Percentiles rank a stretch among this genome's conserved stretches.
Conservation (phyloP, 2,797 vertebrate species). For the Pseudomugil tenellus region DNA sequence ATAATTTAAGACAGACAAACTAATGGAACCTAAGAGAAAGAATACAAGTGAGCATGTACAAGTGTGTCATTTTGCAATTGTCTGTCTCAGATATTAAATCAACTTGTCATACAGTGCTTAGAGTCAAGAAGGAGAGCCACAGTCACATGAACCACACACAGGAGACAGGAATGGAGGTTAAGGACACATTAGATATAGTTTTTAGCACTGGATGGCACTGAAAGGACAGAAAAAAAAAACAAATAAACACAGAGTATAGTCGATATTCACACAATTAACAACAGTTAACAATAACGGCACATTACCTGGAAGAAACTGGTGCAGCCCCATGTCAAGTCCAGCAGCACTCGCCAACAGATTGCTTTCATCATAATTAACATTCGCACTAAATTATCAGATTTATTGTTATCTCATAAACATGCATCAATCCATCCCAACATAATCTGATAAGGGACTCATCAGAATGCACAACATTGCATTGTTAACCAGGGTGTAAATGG, state of each 20-base stretch:
- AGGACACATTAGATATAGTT: slow-evolving; percentile 73
- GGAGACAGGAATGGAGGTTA: slow-evolving; percentile 72
- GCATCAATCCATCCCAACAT: background rate
- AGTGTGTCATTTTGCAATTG: slow-evolving; percentile 77
- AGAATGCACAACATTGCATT: slow-evolving; percentile 11
- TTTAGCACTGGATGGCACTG: slow-evolving; percentile 82
- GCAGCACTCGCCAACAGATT: slow-evolving; percentile 39
- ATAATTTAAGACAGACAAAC: slow-evolving; percentile 99
- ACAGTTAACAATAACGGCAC: slow-evolving; percentile 68
- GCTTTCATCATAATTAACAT: slow-evolving; percentile 31
- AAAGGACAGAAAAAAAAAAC: slow-evolving; percentile 77
- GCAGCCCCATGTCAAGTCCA: slow-evolving; percentile 56
- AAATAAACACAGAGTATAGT: slow-evolving; percentile 67
- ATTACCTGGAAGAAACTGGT: slow-evolving; percentile 78
- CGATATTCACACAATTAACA: slow-evolving; percentile 71
- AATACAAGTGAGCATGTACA: slow-evolving; percentile 97
- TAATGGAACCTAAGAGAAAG: slow-evolving; percentile 99
- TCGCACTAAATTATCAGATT: background rate
- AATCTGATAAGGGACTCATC: background rate
- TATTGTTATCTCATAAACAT: slow-evolving; percentile 15
- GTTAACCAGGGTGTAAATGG: slow-evolving; percentile 50
- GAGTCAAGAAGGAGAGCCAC: slow-evolving; percentile 77
- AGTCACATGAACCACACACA: slow-evolving; percentile 77
- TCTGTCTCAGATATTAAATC: slow-evolving; percentile 68
- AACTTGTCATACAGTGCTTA: slow-evolving; percentile 66